Evolutionary conservation across 2,113 vertebrate genomes (phyloP).

Genomic region (Microtus montanus): DNA sequence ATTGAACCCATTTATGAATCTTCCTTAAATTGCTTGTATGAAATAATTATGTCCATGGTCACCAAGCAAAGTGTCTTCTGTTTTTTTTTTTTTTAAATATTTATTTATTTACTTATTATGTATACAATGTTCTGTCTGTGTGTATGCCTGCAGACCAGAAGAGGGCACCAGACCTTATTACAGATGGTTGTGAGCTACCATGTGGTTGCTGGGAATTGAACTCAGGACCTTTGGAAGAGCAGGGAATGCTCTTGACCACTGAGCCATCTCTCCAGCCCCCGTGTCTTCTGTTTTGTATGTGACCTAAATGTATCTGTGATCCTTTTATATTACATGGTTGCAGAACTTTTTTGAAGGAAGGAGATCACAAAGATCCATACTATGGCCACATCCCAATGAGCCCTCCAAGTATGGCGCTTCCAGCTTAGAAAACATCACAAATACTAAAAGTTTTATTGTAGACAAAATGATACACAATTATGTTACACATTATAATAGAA

Average conservation of each 20-base stretch:
- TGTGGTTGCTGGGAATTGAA: too few species aligned
- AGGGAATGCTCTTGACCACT: too few species aligned
- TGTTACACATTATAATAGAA: conserved; percentile 85
- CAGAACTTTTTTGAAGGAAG: conserved; percentile 19
- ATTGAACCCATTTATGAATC: neutral
- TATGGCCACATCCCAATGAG: too few species aligned
- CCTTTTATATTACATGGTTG: neutral
- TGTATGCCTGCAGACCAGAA: too few species aligned
- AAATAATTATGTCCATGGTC: neutral
- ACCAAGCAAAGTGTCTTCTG: neutral
- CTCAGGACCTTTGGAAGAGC: too few species aligned
- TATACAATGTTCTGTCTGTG: too few species aligned
- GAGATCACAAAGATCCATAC: neutral
- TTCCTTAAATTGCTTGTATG: neutral
- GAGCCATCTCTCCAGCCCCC: too few species aligned
- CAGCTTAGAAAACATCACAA: conserved; percentile 69
- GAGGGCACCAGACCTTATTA: too few species aligned
- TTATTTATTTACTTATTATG: too few species aligned
- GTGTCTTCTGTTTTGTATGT: neutral
- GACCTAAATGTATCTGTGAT: neutral
- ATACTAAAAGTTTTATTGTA: conserved; percentile 86
- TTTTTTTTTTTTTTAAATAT: too few species aligned
- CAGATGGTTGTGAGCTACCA: too few species aligned
- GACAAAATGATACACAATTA: conserved; percentile 83
- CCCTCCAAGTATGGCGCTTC: neutral